phyloP scores from a whole-genome alignment of 2,888 invertebrate genomes.

The Drosophila kuntzei region DNA sequence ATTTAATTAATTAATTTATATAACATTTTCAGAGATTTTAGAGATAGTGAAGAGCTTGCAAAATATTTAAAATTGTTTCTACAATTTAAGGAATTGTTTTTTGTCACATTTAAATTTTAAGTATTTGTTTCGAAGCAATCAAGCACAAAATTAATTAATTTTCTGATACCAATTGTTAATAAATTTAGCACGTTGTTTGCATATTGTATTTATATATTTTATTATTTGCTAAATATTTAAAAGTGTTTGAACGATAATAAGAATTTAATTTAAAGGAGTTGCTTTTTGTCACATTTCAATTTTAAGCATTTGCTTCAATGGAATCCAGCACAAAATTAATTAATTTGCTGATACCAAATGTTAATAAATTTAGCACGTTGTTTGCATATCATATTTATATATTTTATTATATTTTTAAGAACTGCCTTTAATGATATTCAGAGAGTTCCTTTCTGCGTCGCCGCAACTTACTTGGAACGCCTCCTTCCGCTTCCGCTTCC shows the following conservation, averaged over 20 bases:
- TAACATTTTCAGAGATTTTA: too few species aligned
- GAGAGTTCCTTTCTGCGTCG: neutral
- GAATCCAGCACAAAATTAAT: neutral
- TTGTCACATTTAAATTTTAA: neutral
- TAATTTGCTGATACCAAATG: neutral
- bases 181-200: neutral
- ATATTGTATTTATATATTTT: neutral
- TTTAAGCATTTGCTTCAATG: too few species aligned
- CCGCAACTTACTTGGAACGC: constrained; percentile 52
- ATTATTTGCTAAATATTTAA: too few species aligned
- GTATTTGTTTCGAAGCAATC: neutral
- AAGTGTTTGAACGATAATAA: too few species aligned
- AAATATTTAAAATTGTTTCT: too few species aligned
- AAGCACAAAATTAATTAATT: neutral
- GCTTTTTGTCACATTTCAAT: too few species aligned
- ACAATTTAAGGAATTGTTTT: too few species aligned
- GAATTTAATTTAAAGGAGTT: too few species aligned
- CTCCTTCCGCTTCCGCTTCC: constrained; percentile 54
- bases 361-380: neutral
- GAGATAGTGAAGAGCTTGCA: too few species aligned
- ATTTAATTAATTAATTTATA: too few species aligned
- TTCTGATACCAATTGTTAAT: neutral
- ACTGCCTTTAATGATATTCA: neutral
- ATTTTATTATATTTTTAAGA: neutral
- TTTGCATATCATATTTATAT: neutral